A percentile compares a stretch with the other conserved stretches of the same genome.
Conservation (phyloP, 2,113 vertebrate species). For the Pelobates fuscus region DNA sequence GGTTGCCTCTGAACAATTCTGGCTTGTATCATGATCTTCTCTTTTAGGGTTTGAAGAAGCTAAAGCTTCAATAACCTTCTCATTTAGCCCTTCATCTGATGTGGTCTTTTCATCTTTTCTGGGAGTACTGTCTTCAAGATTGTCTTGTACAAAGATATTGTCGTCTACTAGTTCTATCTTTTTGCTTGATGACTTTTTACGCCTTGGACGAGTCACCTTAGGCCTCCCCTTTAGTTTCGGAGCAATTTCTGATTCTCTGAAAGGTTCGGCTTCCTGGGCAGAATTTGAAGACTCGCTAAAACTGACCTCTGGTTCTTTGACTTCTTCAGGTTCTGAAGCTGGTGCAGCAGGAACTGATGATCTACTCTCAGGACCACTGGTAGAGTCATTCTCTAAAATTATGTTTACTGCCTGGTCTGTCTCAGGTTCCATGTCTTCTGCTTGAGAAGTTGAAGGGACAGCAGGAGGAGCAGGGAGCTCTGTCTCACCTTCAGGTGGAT, state of each 20-base stretch:
- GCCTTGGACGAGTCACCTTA: slow-evolving; percentile 76
- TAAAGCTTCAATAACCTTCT: slow-evolving; percentile 51
- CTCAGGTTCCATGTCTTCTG: slow-evolving; percentile 80
- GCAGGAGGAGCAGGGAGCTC: slow-evolving; percentile 67
- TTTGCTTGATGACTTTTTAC: slow-evolving; percentile 74
- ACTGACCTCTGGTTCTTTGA: slow-evolving; percentile 70
- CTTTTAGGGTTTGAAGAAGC: neutral
- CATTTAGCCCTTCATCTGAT: slow-evolving; percentile 59
- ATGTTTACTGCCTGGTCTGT: slow-evolving; percentile 76
- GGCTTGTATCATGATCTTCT: slow-evolving; percentile 24
- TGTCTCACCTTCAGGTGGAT: slow-evolving; percentile 64
- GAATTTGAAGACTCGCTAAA: slow-evolving; percentile 60
- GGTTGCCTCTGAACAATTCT: slow-evolving; percentile 20
- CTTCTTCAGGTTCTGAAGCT: slow-evolving; percentile 48
- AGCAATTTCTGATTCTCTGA: slow-evolving; percentile 68
- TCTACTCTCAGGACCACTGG: slow-evolving; percentile 53
- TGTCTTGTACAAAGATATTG: slow-evolving; percentile 60
- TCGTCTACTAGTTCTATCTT: slow-evolving; percentile 63
- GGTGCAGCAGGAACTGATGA: slow-evolving; percentile 37
- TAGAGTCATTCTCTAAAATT: slow-evolving; percentile 67
- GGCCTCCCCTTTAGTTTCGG: slow-evolving; percentile 82
- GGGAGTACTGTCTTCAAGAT: slow-evolving; percentile 59
- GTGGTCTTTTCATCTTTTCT: slow-evolving; percentile 41
- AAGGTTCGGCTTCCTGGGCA: slow-evolving; percentile 59
- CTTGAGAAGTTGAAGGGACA: slow-evolving; percentile 67